These are phyloP conservation scores for Lasaia peninsularis DNA, from an alignment of 1,140 invertebrate species.

Conservation along the genomic window DNA sequence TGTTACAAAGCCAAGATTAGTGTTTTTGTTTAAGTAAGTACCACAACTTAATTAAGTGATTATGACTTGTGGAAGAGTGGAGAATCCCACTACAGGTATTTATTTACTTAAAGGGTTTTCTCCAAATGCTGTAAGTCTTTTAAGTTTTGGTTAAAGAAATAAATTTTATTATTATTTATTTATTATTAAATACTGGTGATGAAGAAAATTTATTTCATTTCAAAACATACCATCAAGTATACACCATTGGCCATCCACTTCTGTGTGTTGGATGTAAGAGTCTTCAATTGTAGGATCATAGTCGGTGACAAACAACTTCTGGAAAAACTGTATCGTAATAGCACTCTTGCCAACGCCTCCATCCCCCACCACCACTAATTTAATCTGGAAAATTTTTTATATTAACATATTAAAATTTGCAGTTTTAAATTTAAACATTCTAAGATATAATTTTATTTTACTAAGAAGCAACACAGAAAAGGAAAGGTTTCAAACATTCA, in stretches of 20 bases:
- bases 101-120: too few relatives aligned
- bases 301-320: slow-evolving; percentile 92
- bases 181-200: not conserved
- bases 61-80: too few relatives aligned
- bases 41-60: too few relatives aligned
- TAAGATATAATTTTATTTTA: not conserved
- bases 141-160: too few relatives aligned
- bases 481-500: too few relatives aligned
- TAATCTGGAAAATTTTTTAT: slow-evolving; percentile 79
- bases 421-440: not conserved
- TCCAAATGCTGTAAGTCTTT: too few relatives aligned
- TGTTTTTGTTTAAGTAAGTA: too few relatives aligned
- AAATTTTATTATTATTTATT: too few relatives aligned
- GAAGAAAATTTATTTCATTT: not conserved
- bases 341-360: slow-evolving; percentile 94
- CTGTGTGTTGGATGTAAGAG: slow-evolving; percentile 93
- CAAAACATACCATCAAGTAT: slow-evolving; percentile 89
- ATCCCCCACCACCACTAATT: slow-evolving; percentile 93
- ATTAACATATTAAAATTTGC: slow-evolving; percentile 43
- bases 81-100: too few relatives aligned
- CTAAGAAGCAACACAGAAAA: too few relatives aligned
- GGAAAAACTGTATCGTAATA: slow-evolving; percentile 93
- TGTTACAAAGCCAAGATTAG: too few relatives aligned
- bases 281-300: slow-evolving; percentile 96
- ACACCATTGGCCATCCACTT: slow-evolving; percentile 94